Conservation (phyloP, 2,888 invertebrate genomes). For the Drosophila helvetica region DNA sequence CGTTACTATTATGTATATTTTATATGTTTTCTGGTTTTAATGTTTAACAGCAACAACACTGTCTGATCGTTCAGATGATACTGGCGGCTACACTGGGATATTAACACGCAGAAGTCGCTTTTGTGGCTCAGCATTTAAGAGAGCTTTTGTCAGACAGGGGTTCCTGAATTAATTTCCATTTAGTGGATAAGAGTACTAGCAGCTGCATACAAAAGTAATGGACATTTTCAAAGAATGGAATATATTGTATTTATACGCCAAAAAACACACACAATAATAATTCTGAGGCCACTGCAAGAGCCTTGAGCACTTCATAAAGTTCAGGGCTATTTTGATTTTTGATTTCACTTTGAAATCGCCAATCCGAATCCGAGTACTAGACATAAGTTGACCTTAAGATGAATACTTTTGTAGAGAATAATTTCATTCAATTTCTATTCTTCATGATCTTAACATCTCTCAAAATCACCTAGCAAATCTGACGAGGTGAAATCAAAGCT, state of each 20-base stretch:
- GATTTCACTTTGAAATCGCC: background rate
- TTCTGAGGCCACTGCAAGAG: conserved; percentile 23
- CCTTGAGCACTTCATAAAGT: conserved; percentile 31
- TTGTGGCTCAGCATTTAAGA: conserved; percentile 33
- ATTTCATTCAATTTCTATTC: background rate
- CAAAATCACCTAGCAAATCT: conserved; percentile 11
- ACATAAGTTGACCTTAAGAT: background rate
- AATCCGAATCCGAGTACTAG: conserved; percentile 1
- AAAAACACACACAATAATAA: conserved; percentile 28
- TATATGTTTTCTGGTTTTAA: conserved; percentile 6
- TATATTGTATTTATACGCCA: conserved; percentile 2
- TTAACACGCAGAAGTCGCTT: background rate
- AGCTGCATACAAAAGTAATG: conserved; percentile 54
- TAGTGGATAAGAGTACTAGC: conserved; percentile 13
- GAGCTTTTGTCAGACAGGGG: conserved; percentile 33
- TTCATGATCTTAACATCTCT: background rate
- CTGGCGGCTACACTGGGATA: conserved; percentile 1
- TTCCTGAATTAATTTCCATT: conserved; percentile 14
- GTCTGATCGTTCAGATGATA: conserved; percentile 30
- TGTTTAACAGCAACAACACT: conserved; percentile 28
- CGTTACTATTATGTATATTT: background rate
- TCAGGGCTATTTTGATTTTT: background rate
- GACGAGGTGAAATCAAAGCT: conserved; percentile 3
- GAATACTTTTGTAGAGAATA: background rate
- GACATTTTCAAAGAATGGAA: conserved; percentile 21